Base-by-base conservation (phyloP, 1,140 invertebrate species). In the Drosophila persimilis region DNA sequence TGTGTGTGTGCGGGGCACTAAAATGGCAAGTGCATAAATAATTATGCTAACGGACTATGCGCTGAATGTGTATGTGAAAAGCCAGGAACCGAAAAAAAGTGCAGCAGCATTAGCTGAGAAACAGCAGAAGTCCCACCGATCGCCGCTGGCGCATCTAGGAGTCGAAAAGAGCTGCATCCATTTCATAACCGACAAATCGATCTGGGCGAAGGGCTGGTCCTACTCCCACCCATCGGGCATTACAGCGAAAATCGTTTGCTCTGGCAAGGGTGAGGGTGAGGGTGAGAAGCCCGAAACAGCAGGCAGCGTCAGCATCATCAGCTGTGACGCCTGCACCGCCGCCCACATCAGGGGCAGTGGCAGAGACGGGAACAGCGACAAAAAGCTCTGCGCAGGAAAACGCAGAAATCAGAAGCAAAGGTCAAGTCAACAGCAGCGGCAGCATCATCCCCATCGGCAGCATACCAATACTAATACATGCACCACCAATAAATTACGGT, bases 101-200 rank as follows among this genome's bases (percentile, higher is more conserved):
- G 31, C 45, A 39, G 11, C 31, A 31, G 31, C 31, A 46, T 9
- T 63, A 22, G 51, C 44, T 41, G 57, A 44, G 13, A 61, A 66
- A 29, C 47, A 47, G 43, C 46, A 29, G 4, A 5, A 26, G 17
- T 39, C 35, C 35, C 35, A 13, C 35, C 35, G 54, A 60, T 65
- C 0, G 44, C 26, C 50, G 17, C 47, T 58, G 26, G 48, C 45
- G 11, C 57, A 51, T 66, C 45, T 77, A 22, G 52, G 80, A 80
- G 69, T 88, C 50, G 53, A 74, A 81, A 78, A 77, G 48, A 74
- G 67, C 64, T 64, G 75, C 63, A 86, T 73, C 48, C 71, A 70
- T 80, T 84, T 84, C 71, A 65, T 80, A 77, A 75, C 70, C 79
- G 77, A 78, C 61, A 86, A 86, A 88, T 86, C 83, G 83, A 86